Base-by-base conservation (phyloP, 2,888 invertebrate species). In the Lasiommata megera region DNA sequence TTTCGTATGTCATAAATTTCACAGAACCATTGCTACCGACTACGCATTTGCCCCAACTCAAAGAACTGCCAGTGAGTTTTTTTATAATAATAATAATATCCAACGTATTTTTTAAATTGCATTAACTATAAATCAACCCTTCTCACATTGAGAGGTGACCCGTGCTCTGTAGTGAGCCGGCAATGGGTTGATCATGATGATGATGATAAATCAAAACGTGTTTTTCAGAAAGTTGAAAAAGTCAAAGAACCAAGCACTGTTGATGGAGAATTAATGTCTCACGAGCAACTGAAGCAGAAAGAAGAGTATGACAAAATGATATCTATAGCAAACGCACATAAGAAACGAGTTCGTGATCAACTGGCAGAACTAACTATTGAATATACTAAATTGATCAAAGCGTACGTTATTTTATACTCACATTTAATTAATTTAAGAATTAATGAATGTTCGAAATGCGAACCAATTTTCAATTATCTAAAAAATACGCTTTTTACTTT, bases 281-380 rank as follows among this genome's bases (percentile, higher is more conserved):
- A 91, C 50, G 96, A 96, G 74, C 92, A 96, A 73, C 89, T 93
- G 6, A 94, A 95, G 70, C 93, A 93, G 43, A 93, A 93, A 71
- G 93, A 92, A 8, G 95, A 96, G 74, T 83, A 91, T 48, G 93
- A 94, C 63, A 90, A 92, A 69, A 92, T 93, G 74, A 87, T 92
- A 78, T 82, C 91, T n/a, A 82, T 93, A 8, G 93, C 94, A 0
- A 92, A 93, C 63, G 92, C 93, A 0, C 93, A 93, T 66, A 95
- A 94, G 70, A 90, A 92, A 38, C 82, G 90, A 61, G 92, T 93
- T 12, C 80, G 93, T 28, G 82, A 87, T 46, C 86, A 92, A 56
- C 79, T 95, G 18, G 81, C 82, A 0, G 77, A 80, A 6, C 80
- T 95, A 1, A 92, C 92, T 36, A 79, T 86, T n/a, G 91, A 93